Base-by-base conservation (phyloP, 2,797 vertebrate genomes). In the Anniella stebbinsi region DNA sequence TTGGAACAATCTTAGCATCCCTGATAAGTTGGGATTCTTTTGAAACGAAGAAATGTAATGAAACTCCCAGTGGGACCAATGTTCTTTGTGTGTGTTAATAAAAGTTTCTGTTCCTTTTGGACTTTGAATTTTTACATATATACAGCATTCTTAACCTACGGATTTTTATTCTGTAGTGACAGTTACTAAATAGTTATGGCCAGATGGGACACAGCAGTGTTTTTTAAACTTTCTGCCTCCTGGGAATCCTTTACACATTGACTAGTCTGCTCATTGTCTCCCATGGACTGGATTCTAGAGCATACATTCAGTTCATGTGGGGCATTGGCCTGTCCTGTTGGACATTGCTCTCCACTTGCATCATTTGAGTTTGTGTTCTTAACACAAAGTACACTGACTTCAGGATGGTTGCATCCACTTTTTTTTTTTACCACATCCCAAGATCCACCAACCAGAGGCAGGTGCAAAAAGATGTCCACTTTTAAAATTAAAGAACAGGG, bases 11-110 rank as follows among this genome's bases (percentile, higher is more conserved):
- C 48, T 63, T 57, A 6, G 67, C 51, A 45, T 73, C 54, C 63
- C 30, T 73, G 30, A 28, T 80, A 30, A 25, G 38, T 67, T 75
- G 25, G 69, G 87, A 76, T 88, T 83, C 86, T 87, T 80, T 41
- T 1, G 51, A 4, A 86, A 45, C 41, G 54, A 0, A 54, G 36
- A 13, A 80, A 80, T 54, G 21, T 45, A 80, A 9, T 30, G 13
- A 2, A 8, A 70, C n/a, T 28, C 45, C n/a, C 76, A 2, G 86
- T 80, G 66, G 23, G 63, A 70, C 76, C 63, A 63, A 30, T 70
- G 63, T 80, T 87, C 63, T 87, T 87, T 54, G 45, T 80, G 63
- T 45, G 48, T 38, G 33, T 87, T 77, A 78, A 87, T 33, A 48
- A 38, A 87, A 18, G 57, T 7, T 69, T 87, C 41, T 78, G 38